Base-by-base conservation (phyloP, 2,888 invertebrate species). In the Drosophila kokeensis region DNA sequence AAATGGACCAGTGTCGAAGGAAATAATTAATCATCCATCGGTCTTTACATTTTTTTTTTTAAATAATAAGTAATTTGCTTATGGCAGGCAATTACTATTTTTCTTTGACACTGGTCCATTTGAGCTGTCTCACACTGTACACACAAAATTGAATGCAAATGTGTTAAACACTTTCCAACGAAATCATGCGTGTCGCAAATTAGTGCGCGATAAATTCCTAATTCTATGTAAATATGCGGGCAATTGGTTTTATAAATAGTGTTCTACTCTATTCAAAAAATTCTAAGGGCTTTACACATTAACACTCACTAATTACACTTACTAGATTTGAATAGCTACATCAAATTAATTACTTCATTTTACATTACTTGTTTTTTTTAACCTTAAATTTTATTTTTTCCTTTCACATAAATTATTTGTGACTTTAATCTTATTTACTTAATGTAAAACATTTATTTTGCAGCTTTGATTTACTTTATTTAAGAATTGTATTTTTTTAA, bases 161-260 rank as follows among this genome's bases (percentile, higher is more conserved):
- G 49, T 65, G 64, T 11, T 29, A 65, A 69, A 45, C 34, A 60
- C 38, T 34, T 58, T 15, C 30, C 30, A 52, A 32, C 58, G 45
- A 32, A 57, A 29, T 45, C 54, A 57, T 36, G 50, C 13, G n/a
- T 57, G 29, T 54, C 53, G 27, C 48, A 40, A 49, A 49, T 49
- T 18, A 34, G 21, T 32, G 7, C 18, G 27, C 24, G 66, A 64
- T 48, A 38, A 42, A 32, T 27, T 45, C 36, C 27, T 7, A 55
- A 34, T 55, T 40, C 15, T 36, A 15, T n/a, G 7, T 15, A 24
- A 27, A 49, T 34, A 30, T 57, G 18, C 34, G 29, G 49, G 48
- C 27, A 29, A 6, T 0, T 6, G 2, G 4, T 24, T 13, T 11
- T 24, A 45, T 8, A 7, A 40, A 38, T 8, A 21, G 13, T n/a